A percentile compares a stretch with the other conserved stretches of the same genome.
phyloP scores from a whole-genome alignment of 2,888 invertebrate species.

The Furcula furcula region DNA sequence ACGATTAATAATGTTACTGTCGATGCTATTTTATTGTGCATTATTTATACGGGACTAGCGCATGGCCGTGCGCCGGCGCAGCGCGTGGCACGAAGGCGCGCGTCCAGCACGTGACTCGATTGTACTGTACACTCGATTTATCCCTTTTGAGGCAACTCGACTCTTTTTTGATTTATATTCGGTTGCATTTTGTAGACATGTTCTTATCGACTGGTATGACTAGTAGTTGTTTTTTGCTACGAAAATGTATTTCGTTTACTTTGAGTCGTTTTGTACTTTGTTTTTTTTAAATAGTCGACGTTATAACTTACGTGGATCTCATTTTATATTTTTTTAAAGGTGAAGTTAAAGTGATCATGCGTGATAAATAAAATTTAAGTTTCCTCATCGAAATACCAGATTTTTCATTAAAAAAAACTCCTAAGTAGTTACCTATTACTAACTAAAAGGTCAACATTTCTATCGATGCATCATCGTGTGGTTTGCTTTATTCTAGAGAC shows the following conservation, averaged over 20 bases:
- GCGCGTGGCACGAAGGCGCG: slow-evolving; percentile 69
- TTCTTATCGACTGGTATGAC: slow-evolving; percentile 22
- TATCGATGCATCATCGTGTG: too few species aligned
- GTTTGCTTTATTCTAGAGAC: too few species aligned
- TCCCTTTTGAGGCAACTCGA: slow-evolving; percentile 66
- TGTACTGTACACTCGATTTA: slow-evolving; percentile 58
- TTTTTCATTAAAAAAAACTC: too few species aligned
- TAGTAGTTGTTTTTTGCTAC: slow-evolving; percentile 9
- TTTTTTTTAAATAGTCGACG: too few species aligned
- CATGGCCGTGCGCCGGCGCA: slow-evolving; percentile 41
- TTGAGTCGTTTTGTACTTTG: background rate
- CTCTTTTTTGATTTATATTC: slow-evolving; percentile 39
- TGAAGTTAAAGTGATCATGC: too few species aligned
- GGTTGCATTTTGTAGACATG: slow-evolving; percentile 22
- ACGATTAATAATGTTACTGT: too few species aligned
- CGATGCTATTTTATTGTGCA: slow-evolving; percentile 18
- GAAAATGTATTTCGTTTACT: background rate
- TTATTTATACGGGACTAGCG: slow-evolving; percentile 18
- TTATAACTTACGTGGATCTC: too few species aligned
- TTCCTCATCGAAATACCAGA: too few species aligned
- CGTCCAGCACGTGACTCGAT: slow-evolving; percentile 74
- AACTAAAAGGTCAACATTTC: too few species aligned
- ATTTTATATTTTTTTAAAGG: too few species aligned
- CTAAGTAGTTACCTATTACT: too few species aligned
- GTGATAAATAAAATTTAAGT: too few species aligned